A percentile compares a stretch with the other conserved stretches of the same genome.
phyloP scores from a whole-genome alignment of 2,888 invertebrate species.

The Agrochola macilenta region DNA sequence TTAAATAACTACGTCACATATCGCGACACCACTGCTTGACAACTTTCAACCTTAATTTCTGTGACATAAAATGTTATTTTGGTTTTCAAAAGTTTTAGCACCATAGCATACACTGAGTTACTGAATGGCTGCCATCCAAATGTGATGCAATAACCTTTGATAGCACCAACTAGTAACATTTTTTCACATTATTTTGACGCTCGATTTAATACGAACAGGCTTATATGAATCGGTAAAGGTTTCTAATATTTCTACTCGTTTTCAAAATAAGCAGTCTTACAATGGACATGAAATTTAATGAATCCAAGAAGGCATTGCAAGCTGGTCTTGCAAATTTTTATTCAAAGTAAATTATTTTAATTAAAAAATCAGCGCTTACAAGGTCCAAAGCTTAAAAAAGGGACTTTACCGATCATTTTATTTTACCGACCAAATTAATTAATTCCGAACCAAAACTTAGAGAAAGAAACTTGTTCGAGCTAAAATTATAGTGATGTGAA shows the following conservation, averaged over 20 bases:
- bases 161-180: conserved; percentile 60
- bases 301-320: conserved; percentile 57
- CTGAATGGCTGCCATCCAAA: conserved; percentile 73
- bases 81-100: conserved; percentile 10
- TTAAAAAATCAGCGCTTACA: neutral
- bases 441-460: neutral
- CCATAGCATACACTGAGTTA: conserved; percentile 52
- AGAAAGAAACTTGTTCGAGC: neutral
- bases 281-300: conserved; percentile 62
- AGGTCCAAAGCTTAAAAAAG: too few species aligned
- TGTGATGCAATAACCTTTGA: conserved; percentile 70
- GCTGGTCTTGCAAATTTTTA: neutral
- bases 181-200: conserved; percentile 69
- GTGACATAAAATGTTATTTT: conserved; percentile 2
- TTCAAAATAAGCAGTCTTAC: conserved; percentile 57
- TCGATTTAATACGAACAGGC: conserved; percentile 73
- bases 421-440: neutral
- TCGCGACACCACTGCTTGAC: neutral
- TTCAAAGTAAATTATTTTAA: neutral
- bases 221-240: conserved; percentile 66
- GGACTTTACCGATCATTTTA: neutral
- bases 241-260: conserved; percentile 57
- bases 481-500: neutral
- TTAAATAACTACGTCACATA: conserved; percentile 55
- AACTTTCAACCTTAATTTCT: conserved; percentile 37